phyloP scores from a whole-genome alignment of 2,113 vertebrate genomes.

The Pangasianodon gigas region DNA sequence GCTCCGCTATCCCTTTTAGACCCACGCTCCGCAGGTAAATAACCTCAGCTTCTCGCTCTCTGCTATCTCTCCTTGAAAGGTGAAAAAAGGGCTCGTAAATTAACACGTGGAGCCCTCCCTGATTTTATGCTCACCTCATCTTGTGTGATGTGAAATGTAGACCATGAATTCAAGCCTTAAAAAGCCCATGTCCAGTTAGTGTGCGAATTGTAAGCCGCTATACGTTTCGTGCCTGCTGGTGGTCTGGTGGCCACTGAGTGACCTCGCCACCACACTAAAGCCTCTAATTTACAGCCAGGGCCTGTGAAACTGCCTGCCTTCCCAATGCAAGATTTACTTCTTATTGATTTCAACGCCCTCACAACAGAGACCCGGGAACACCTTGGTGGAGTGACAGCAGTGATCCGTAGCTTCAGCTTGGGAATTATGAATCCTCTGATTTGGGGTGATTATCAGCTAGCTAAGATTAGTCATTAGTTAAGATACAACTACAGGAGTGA shows the following conservation, averaged over 20 bases:
- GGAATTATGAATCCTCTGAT: not conserved
- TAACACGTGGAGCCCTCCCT: slow-evolving; percentile 17
- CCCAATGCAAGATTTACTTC: slow-evolving; percentile 45
- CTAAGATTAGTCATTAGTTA: not conserved
- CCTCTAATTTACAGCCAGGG: slow-evolving; percentile 43
- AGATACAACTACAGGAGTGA: not conserved
- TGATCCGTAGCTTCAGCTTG: not conserved
- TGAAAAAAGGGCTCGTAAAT: slow-evolving; percentile 41
- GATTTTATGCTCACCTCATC: slow-evolving; percentile 31
- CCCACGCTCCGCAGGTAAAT: slow-evolving; percentile 38
- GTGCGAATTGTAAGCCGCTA: slow-evolving; percentile 33
- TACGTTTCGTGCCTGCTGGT: slow-evolving; percentile 17
- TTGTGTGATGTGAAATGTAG: slow-evolving; percentile 42
- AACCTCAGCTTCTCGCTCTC: slow-evolving; percentile 14
- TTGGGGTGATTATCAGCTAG: not conserved
- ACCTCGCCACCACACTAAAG: slow-evolving; percentile 31
- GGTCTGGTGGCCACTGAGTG: slow-evolving; percentile 38
- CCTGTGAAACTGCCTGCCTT: slow-evolving; percentile 24
- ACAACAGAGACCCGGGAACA: not conserved
- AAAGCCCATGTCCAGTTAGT: slow-evolving; percentile 46
- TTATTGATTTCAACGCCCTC: slow-evolving; percentile 31
- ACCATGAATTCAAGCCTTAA: slow-evolving; percentile 48
- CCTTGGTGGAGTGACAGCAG: slow-evolving; percentile 25
- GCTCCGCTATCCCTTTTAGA: not conserved
- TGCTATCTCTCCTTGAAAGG: slow-evolving; percentile 45